Percentiles rank a stretch among this genome's conserved stretches.
Conservation (phyloP, 2,888 invertebrate species). For the Dusona sp. region DNA sequence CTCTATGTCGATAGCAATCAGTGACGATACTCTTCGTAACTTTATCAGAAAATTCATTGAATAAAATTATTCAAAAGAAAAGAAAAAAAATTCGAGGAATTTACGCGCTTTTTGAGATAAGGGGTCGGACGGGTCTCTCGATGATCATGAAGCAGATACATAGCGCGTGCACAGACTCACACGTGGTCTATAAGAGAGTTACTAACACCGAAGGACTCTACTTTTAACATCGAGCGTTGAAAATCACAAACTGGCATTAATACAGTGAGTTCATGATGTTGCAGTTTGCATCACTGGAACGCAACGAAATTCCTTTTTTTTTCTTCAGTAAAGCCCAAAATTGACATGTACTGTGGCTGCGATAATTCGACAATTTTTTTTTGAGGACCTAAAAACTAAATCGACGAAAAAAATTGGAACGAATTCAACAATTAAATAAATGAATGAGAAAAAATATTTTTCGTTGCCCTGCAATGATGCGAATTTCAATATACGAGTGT, state of each 20-base stretch:
- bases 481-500: too few species aligned
- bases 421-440: too few species aligned
- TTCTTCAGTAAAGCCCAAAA: too few species aligned
- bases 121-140: constrained; percentile 43
- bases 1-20: background rate
- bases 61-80: background rate
- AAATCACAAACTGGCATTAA: background rate
- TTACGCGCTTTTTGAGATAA: constrained; percentile 34
- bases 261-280: background rate
- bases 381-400: too few species aligned
- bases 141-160: constrained; percentile 46
- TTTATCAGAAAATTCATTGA: background rate
- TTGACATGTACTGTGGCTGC: too few species aligned
- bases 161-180: constrained; percentile 18
- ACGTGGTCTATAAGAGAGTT: background rate
- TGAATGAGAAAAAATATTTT: too few species aligned
- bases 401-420: too few species aligned
- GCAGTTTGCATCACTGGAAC: too few species aligned
- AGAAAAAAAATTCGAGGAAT: background rate
- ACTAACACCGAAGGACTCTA: background rate
- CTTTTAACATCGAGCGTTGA: background rate
- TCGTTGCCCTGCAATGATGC: too few species aligned
- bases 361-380: too few species aligned
- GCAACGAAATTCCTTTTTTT: too few species aligned
- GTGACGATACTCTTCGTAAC: background rate